A percentile compares a stretch with the other conserved stretches of the same genome.
phyloP scores from a whole-genome alignment of 2,888 invertebrate genomes.

The Abrostola triplasia region DNA sequence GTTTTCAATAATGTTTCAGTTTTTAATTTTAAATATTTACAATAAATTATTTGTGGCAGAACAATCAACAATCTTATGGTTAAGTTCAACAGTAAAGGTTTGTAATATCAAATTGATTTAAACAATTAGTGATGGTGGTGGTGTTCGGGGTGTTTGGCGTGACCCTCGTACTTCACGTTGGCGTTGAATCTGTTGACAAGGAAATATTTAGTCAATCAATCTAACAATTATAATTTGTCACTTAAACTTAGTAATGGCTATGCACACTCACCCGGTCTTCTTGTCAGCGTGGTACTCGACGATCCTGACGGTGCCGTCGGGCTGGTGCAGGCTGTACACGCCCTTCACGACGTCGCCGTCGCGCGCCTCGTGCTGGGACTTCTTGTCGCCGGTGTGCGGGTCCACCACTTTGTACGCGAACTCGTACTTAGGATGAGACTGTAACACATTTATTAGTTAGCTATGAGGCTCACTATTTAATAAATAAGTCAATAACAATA shows the following conservation, averaged over 20 bases:
- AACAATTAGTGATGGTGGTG: constrained; percentile 46
- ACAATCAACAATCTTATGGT: constrained; percentile 25
- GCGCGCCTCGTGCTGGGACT: constrained; percentile 82
- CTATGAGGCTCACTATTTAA: not conserved
- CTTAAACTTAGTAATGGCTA: too few species aligned
- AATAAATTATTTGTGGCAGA: not conserved
- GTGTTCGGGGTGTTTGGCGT: constrained; percentile 55
- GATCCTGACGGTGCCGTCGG: constrained; percentile 76
- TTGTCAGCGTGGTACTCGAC: constrained; percentile 81
- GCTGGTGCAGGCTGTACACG: constrained; percentile 84
- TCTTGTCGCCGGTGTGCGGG: constrained; percentile 84
- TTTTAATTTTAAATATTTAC: too few species aligned
- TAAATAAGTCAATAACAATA: not conserved
- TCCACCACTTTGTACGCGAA: constrained; percentile 83
- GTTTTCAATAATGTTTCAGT: too few species aligned
- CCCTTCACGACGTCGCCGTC: constrained; percentile 88
- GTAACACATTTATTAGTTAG: constrained; percentile 6
- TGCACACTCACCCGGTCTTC: constrained; percentile 59
- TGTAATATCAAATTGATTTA: not conserved
- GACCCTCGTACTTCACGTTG: constrained; percentile 51
- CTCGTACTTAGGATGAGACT: constrained; percentile 80
- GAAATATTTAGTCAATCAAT: not conserved
- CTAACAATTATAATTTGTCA: not conserved
- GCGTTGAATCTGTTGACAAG: constrained; percentile 51
- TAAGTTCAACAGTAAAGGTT: constrained; percentile 15